Percentiles rank a stretch among this genome's conserved stretches.
Conservation (phyloP, 2,888 invertebrate species). For the Tipula unca region DNA sequence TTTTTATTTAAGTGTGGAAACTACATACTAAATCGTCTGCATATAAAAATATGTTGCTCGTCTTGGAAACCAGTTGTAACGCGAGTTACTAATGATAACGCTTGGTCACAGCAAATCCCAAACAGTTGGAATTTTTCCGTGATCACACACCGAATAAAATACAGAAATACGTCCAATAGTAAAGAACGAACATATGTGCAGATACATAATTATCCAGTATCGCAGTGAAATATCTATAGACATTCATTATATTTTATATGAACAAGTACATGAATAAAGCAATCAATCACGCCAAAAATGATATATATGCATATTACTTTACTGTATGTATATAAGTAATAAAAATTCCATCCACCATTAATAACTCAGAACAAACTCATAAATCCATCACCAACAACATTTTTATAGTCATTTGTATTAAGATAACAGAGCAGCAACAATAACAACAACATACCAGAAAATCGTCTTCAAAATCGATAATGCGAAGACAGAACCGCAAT, state of each 20-base stretch:
- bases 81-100: too few relatives aligned
- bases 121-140: too few relatives aligned
- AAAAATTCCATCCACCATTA: not conserved
- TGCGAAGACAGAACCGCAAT: not conserved
- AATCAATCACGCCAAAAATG: not conserved
- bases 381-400: not conserved
- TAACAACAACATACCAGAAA: not conserved
- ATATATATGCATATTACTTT: not conserved
- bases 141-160: too few relatives aligned
- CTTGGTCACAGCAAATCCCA: too few relatives aligned
- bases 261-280: not conserved
- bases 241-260: not conserved
- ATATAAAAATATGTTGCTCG: too few relatives aligned
- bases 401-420: not conserved
- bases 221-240: not conserved
- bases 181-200: too few relatives aligned
- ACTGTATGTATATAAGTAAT: not conserved
- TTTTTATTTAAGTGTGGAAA: too few relatives aligned
- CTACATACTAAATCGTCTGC: too few relatives aligned
- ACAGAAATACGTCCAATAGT: too few relatives aligned
- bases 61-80: too few relatives aligned
- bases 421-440: not conserved
- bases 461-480: not conserved
- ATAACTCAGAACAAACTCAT: not conserved
- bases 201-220: too few relatives aligned